Evolutionary conservation across 2,888 invertebrate species (phyloP).

Genomic region (Clepsis dumicolana): DNA sequence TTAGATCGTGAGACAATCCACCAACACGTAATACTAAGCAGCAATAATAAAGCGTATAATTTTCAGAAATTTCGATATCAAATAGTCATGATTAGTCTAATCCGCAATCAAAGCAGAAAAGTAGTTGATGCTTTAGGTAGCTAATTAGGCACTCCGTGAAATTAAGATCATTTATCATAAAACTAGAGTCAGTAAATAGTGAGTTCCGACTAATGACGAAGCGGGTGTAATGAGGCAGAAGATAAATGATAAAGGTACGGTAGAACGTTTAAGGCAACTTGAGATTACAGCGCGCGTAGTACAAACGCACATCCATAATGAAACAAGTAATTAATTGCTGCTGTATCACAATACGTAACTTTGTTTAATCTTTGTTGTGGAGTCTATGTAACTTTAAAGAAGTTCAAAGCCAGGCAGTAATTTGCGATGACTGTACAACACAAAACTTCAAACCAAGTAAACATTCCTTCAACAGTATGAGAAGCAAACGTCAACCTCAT

Average conservation of each 20-base stretch:
- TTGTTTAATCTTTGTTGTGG: not conserved
- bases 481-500: conserved; percentile 4
- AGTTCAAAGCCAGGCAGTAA: no score
- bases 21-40: not conserved
- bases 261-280: not conserved
- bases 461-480: not conserved
- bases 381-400: not conserved
- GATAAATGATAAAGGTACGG: conserved; percentile 21
- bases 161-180: not conserved
- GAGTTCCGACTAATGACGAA: not conserved
- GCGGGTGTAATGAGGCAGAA: conserved; percentile 16
- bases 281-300: not conserved
- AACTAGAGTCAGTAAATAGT: not conserved
- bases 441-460: no score
- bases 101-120: not conserved
- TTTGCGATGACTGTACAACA: no score
- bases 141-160: not conserved
- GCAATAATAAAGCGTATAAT: not conserved
- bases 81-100: not conserved
- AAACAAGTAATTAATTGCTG: conserved; percentile 21
- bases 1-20: not conserved
- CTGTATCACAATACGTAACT: not conserved
- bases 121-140: not conserved
- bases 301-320: not conserved
- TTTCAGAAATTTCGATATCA: not conserved